Evolutionary conservation across 1,140 invertebrate genomes (phyloP), one percentile per base, ranked within the genome.

Genomic region (Trialeurodes vaporariorum): DNA sequence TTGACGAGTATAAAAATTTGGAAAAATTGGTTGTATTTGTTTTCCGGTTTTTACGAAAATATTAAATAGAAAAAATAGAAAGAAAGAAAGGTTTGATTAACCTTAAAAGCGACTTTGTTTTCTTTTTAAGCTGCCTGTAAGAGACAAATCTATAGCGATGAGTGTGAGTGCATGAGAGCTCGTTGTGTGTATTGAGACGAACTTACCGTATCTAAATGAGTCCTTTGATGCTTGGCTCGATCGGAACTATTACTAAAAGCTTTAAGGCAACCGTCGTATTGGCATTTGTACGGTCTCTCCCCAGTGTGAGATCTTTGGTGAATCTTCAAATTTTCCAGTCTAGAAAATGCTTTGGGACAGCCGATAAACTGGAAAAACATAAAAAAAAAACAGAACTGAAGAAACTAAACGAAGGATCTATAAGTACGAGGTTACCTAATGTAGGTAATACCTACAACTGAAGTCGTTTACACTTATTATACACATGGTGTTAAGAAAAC

Each of bases 211-310:
- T 98, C 94, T 73, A 93, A 91, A 81, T 98, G 96, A 2, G 95
- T 98, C 71, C 94, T 81, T 79, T 98, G 94, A 81, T 98, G 96
- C 80, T 98, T 98, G 0, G 95, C 94, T 64, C 96, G 81, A 77
- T 98, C 95, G 0, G 94, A 96, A 68, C 94, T 96, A 80, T 98
- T 98, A 73, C 92, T 96, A 80, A 98, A 98, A 17, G 94, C 93
- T 78, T 97, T 97, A 21, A 84, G 79, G 76, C 95, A 98, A 27
- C 87, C 87, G 9, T 85, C 81, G 73, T 92, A 92, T 69, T 92
- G 91, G 73, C 93, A 91, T 69, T 89, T 83, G 76, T 94, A 94
- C 0, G 92, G 92, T 59, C 91, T 78, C 76, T 94, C 91, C 0
- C 91, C 91, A 0, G 94, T 96, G 75, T 97, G 94, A n/a, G 93